phyloP scores from a whole-genome alignment of 2,113 vertebrate species.

The Zosterops pallidus region DNA sequence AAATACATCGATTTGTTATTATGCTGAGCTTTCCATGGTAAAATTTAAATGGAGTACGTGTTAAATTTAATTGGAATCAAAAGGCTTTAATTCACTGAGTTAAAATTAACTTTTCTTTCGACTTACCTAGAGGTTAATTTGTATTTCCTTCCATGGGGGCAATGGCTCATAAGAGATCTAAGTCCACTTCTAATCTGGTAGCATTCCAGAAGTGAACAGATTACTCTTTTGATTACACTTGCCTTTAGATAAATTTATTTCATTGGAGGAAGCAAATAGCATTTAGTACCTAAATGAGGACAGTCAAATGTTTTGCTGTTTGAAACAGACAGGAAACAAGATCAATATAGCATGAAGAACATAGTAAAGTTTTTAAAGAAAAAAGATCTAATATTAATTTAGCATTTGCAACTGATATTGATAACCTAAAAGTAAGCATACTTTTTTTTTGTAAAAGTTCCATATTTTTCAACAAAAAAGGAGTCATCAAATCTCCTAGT shows the following conservation, averaged over 20 bases:
- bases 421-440: not conserved
- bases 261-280: not conserved
- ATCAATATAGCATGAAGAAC: not conserved
- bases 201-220: not conserved
- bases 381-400: not conserved
- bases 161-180: not conserved
- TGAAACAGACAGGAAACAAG: not conserved
- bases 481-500: not conserved
- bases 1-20: not conserved
- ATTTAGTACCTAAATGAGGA: not conserved
- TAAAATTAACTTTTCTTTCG: not conserved
- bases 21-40: not conserved
- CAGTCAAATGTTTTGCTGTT: not conserved
- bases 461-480: not conserved
- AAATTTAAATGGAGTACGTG: not conserved
- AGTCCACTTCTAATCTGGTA: not conserved
- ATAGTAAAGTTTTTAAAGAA: not conserved
- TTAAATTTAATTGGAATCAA: not conserved
- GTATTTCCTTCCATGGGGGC: not conserved
- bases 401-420: not conserved
- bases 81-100: not conserved
- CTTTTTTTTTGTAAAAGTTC: not conserved
- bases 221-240: not conserved
- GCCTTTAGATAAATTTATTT: not conserved
- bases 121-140: not conserved